Conservation (phyloP, 2,797 vertebrate species). For the Holocentrus rufus region DNA sequence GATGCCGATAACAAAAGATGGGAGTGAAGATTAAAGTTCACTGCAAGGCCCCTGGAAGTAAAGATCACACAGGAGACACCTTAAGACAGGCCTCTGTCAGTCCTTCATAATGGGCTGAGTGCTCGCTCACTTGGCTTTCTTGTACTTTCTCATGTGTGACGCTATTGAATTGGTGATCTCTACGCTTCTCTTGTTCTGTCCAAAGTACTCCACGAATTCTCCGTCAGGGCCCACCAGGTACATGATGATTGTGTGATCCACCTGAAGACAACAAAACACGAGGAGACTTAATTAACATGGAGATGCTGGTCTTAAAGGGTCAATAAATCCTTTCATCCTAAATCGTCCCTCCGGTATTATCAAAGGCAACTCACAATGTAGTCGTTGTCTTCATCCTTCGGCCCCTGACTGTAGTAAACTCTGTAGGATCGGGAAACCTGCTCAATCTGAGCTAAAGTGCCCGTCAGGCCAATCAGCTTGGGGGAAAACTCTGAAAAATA, state of each 20-base stretch:
- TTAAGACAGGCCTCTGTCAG: neutral
- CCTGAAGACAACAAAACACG: conserved; percentile 76
- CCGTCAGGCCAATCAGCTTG: conserved; percentile 93
- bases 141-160: conserved; percentile 87
- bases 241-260: conserved; percentile 99
- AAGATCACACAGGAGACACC: neutral
- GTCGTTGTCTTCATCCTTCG: conserved; percentile 95
- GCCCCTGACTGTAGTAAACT: conserved; percentile 95
- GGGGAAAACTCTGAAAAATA: conserved; percentile 91
- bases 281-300: neutral
- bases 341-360: no score
- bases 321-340: no score
- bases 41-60: neutral
- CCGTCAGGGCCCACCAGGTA: conserved; percentile 95
- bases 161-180: conserved; percentile 89
- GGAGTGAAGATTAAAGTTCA: neutral
- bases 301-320: neutral
- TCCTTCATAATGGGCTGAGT: neutral
- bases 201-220: conserved; percentile 91
- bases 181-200: conserved; percentile 89
- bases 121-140: conserved; percentile 36
- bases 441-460: conserved; percentile 84
- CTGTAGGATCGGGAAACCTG: conserved; percentile 90
- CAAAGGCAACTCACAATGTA: conserved; percentile 90
- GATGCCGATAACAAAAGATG: neutral